Base-by-base conservation (phyloP, 2,113 vertebrate species). In the Thoracochromis brauschi region DNA sequence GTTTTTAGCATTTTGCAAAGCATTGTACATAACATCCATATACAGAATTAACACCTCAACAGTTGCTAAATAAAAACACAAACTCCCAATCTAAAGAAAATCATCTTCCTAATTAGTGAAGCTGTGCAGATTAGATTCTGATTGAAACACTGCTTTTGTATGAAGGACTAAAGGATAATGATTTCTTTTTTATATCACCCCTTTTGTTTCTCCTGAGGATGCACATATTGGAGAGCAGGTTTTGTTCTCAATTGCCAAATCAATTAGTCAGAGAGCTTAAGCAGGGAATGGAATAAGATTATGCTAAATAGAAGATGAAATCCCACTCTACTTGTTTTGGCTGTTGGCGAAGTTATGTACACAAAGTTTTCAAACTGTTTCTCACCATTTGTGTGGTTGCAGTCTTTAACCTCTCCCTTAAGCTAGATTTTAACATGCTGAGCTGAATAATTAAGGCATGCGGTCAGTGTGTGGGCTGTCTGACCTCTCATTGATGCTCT, bases 401-500 rank as follows among this genome's bases (percentile, higher is more conserved):
- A 57, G 24, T 73, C n/a, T 78, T 78, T 51, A 78, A 51, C 26
- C 26, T 97, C 94, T 97, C 96, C 2, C 96, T 97, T 92, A 97
- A 97, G 84, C 95, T 97, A 82, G n/a, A 21, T 5, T 3, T 86
- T 24, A 13, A 19, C 9, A 49, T 26, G 45, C 26, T 17, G n/a
- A 51, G 19, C 26, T 57, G 79, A 54, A 29, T 79, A 16, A 49
- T 29, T 47, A 9, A 21, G 38, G 8, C 24, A 17, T 42, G 58
- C 8, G 31, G 17, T 58, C 13, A 24, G 57, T 13, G 80, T 26
- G 78, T 24, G 21, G 29, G 63, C 75, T 35, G 12, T 11, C 93
- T 96, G 95, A 99, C 99, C 99, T 98, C 96, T 99, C 99, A 1
- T 98, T 98, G 96, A 98, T 98, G 90, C 96, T 97, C 96, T 99